Evolutionary conservation across 2,888 invertebrate species (phyloP).

Genomic region (Diploptera punctata): DNA sequence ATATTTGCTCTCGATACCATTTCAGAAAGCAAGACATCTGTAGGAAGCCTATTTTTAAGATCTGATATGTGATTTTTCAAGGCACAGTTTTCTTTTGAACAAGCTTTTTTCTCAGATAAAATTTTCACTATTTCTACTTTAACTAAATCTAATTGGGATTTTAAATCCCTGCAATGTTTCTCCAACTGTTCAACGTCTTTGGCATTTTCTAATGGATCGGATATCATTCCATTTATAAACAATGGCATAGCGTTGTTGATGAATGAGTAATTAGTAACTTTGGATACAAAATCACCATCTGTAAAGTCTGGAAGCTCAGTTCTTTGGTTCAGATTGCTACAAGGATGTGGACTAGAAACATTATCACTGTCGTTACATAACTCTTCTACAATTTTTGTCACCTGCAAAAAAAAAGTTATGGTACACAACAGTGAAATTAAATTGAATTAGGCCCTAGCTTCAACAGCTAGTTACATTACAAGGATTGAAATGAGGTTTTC

Average conservation of each 20-base stretch:
- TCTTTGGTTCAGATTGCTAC: constrained; percentile 22
- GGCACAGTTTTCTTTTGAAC: constrained; percentile 50
- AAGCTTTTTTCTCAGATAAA: constrained; percentile 49
- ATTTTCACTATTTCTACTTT: constrained; percentile 50
- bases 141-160: constrained; percentile 47
- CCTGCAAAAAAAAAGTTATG: no score
- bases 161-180: constrained; percentile 47
- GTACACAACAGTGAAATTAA: neutral
- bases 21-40: neutral
- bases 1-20: neutral
- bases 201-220: constrained; percentile 10
- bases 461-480: no score
- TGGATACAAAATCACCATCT: neutral
- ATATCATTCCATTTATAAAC: neutral
- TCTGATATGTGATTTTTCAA: constrained; percentile 49
- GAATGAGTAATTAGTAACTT: neutral
- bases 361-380: constrained; percentile 13
- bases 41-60: constrained; percentile 20
- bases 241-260: neutral
- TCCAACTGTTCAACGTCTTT: constrained; percentile 44
- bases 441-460: no score
- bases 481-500: no score
- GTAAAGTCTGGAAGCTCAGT: constrained; percentile 1
- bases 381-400: constrained; percentile 5
- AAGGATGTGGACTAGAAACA: constrained; percentile 9